Evolutionary conservation across 1,140 invertebrate genomes (phyloP), one percentile per base, ranked within the genome.

Genomic region (Drosophila baimaii): DNA sequence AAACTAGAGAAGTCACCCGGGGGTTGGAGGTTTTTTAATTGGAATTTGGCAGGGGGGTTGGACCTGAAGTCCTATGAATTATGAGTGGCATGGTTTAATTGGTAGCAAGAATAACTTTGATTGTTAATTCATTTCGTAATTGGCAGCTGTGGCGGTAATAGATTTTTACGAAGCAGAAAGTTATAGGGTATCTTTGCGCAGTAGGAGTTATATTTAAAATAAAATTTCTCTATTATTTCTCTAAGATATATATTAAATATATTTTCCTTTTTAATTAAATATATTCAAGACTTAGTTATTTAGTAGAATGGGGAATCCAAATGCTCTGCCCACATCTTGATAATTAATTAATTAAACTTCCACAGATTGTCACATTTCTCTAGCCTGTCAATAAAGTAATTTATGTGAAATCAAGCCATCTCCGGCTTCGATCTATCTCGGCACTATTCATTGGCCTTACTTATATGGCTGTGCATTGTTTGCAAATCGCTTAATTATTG

Each of bases 401-500:
- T 70, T 44, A 69, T 56, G 41, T 17, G 64, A 56, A 56, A 71
- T 71, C 49, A 69, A 70, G 49, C 23, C 65, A 70, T 58, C n/a
- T 58, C 33, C 33, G 47, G 62, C 35, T 46, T 46, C 37, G 64
- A 70, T 70, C 25, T 56, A 31, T 37, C 63, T 46, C 9, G 25
- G 37, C 59, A 57, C 46, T 58, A 65, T 75, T 70, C 55, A 62
- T 61, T 46, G 41, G 44, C 61, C 49, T 66, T 66, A 68, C 49
- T 66, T 66, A 68, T 73, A 68, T 73, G 52, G 62, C 39, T 52
- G 55, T 41, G 57, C 46, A 81, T 65, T 81, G 55, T 77, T 81
- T 72, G 70, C 61, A 72, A 82, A 78, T 82, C 62, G 62, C 69
- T 78, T 58, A 78, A 82, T 74, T 82, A 78, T 78, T 58, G 63